phyloP scores from a whole-genome alignment of 2,797 vertebrate species.

The Diglossa cyanea region DNA sequence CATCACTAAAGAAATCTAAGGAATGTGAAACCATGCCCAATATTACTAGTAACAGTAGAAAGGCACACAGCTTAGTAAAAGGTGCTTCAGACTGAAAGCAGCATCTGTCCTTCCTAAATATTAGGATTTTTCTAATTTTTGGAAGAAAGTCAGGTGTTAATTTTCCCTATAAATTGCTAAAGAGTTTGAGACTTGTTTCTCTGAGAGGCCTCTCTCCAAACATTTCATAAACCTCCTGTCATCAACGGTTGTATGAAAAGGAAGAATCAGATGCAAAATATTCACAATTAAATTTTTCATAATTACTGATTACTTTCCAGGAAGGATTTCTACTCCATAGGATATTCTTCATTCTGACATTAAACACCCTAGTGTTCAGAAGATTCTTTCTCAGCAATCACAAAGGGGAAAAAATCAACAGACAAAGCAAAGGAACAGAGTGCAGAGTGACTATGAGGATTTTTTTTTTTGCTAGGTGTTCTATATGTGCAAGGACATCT shows the following conservation, averaged over 20 bases:
- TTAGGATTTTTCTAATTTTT: neutral
- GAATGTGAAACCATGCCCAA: neutral
- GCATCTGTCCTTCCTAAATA: neutral
- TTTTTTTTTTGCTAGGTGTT: neutral
- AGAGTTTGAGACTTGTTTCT: neutral
- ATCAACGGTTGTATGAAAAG: neutral
- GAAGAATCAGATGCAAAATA: neutral
- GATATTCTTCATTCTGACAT: neutral
- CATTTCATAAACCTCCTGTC: neutral
- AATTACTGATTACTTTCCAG: neutral
- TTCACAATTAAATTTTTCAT: neutral
- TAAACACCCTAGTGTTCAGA: neutral
- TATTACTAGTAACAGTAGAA: neutral
- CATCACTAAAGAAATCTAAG: neutral
- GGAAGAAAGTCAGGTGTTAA: neutral
- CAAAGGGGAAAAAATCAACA: neutral
- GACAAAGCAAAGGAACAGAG: neutral
- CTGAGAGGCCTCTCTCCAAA: neutral
- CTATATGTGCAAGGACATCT: neutral
- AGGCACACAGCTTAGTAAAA: neutral
- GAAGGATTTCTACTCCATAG: neutral
- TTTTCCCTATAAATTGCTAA: neutral
- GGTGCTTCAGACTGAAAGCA: neutral
- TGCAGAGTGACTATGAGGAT: neutral
- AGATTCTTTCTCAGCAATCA: neutral